Conservation (phyloP, 2,888 invertebrate species). For the Tiphia femorata region DNA sequence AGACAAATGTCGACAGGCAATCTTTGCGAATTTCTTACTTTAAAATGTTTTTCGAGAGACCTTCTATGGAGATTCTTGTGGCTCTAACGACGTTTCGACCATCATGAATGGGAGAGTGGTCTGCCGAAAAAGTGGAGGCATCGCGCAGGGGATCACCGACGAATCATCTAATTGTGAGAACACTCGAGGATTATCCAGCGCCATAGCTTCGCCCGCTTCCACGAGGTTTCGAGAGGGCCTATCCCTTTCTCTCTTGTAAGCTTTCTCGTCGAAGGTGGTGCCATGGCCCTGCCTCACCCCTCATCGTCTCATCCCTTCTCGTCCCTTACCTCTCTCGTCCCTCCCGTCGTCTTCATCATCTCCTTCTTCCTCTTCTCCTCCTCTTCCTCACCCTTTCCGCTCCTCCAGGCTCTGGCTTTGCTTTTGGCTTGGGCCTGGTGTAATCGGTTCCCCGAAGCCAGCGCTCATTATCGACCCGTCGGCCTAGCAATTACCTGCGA, state of each 20-base stretch:
- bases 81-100: too few species aligned
- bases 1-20: too few species aligned
- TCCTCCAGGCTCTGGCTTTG: constrained; percentile 48
- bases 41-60: too few species aligned
- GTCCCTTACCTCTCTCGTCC: constrained; percentile 18
- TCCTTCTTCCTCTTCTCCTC: constrained; percentile 22
- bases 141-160: background rate
- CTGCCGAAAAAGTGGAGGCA: background rate
- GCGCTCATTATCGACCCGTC: constrained; percentile 70
- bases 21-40: too few species aligned
- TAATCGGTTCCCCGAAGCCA: constrained; percentile 69
- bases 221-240: constrained; percentile 24
- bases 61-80: too few species aligned
- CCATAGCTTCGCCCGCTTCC: background rate
- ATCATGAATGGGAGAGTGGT: too few species aligned
- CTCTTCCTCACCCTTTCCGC: constrained; percentile 18
- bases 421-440: constrained; percentile 66
- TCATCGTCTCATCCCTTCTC: constrained; percentile 29
- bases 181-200: constrained; percentile 18
- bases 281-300: constrained; percentile 9
- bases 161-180: constrained; percentile 21
- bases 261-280: constrained; percentile 12
- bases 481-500: constrained; percentile 69
- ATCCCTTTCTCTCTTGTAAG: too few species aligned
- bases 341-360: constrained; percentile 8